phyloP scores from a whole-genome alignment of 2,113 vertebrate genomes.

The Chlorocebus sabaeus region DNA sequence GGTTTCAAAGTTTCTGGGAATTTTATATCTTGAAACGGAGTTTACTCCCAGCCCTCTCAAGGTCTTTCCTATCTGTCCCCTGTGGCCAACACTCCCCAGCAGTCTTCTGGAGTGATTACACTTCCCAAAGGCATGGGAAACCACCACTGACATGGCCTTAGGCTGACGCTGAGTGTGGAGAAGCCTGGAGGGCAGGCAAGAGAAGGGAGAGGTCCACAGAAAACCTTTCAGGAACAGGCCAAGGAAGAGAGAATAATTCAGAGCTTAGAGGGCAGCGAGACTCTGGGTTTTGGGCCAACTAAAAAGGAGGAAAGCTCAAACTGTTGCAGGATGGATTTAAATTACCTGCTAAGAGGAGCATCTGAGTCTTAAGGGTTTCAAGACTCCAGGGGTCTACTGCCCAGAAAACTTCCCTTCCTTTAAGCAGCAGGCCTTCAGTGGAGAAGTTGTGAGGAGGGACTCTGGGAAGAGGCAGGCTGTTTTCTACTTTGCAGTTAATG shows the following conservation, averaged over 20 bases:
- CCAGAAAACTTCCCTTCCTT: neutral
- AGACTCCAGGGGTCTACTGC: neutral
- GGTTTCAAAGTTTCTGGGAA: neutral
- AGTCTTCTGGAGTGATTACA: neutral
- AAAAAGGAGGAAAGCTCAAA: neutral
- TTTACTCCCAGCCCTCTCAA: neutral
- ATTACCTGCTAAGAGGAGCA: neutral
- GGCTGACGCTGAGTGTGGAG: neutral
- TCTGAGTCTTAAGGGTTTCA: neutral
- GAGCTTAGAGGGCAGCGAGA: neutral
- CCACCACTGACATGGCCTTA: neutral
- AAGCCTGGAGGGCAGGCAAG: neutral
- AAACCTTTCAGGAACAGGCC: neutral
- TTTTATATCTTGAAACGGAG: constrained; percentile 16
- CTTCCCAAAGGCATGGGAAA: neutral
- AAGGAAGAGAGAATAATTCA: neutral
- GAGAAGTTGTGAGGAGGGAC: neutral
- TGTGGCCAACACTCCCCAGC: neutral
- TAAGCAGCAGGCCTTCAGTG: neutral
- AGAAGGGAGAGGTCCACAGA: neutral
- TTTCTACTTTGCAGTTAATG: constrained; percentile 42
- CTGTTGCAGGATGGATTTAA: neutral
- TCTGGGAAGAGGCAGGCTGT: neutral
- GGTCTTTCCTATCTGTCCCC: neutral
- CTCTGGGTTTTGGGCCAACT: neutral